phyloP scores from a whole-genome alignment of 1,140 invertebrate species.

The Bombus turneri region DNA sequence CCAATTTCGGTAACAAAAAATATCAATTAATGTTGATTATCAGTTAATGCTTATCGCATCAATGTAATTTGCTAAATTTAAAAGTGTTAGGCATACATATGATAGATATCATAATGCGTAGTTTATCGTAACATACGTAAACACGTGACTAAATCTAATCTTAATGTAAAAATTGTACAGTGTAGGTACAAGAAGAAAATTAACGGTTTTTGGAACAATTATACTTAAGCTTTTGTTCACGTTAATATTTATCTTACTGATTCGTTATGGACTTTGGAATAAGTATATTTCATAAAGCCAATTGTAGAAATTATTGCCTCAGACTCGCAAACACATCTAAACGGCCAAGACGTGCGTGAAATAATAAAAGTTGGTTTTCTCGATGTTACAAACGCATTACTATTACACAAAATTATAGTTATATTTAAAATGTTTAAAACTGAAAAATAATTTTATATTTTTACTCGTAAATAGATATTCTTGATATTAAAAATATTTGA shows the following conservation, averaged over 20 bases:
- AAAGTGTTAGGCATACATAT: not conserved
- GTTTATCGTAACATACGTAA: slow-evolving; percentile 10
- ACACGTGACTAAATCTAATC: slow-evolving; percentile 18
- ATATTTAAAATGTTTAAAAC: not conserved
- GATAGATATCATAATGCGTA: not conserved
- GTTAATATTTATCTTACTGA: slow-evolving; percentile 35
- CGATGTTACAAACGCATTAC: not conserved
- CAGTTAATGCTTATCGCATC: slow-evolving; percentile 2
- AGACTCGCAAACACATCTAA: slow-evolving; percentile 17
- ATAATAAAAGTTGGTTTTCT: not conserved
- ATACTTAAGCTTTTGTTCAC: not conserved
- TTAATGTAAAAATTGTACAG: not conserved
- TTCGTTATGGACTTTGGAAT: slow-evolving; percentile 54
- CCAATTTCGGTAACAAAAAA: not conserved
- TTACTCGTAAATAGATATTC: not conserved
- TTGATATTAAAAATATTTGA: not conserved
- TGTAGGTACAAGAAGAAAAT: not conserved
- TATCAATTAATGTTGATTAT: not conserved
- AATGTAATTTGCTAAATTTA: not conserved
- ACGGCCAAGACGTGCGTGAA: slow-evolving; percentile 7
- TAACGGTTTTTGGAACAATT: not conserved
- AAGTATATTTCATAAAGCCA: slow-evolving; percentile 17
- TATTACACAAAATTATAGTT: not conserved
- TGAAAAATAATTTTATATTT: not conserved
- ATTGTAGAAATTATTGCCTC: slow-evolving; percentile 24